Base-by-base conservation (phyloP, 2,888 invertebrate genomes). In the Cordylochernes scorpioides region DNA sequence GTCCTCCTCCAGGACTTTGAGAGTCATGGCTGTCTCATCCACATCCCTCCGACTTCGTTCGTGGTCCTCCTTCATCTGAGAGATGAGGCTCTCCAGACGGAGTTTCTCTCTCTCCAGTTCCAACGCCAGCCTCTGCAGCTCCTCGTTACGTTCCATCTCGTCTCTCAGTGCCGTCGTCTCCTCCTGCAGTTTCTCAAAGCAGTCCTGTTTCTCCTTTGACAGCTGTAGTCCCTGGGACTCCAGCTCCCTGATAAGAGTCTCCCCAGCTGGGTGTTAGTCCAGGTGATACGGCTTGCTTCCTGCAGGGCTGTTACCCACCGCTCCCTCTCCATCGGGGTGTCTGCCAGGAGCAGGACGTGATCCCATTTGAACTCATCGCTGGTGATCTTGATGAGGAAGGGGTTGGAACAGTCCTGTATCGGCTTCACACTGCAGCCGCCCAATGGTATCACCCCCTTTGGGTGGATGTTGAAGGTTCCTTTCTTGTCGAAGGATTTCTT, bases 101-200 rank as follows among this genome's bases (percentile, higher is more conserved):
- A 44, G 42, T 33, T 53, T 49, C 33, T 57, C 57, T 22, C 48
- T 48, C 39, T 55, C 55, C 27, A 57, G 42, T 39, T 54, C 55
- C 14, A 46, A 45, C 32, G 54, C 54, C 15, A 54, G 34, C 25
- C 43, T 46, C 30, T 50, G 52, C 28, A 57, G 40, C 31, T 54
- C 52, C 48, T 52, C 52, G 14, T 51, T 48, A 35, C 43, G 47
- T 17, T 46, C 44, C 34, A 48, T 49, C 33, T 53, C 51, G 31
- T 52, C 50, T 27, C 50, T 46, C 28, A 52, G 39, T 9, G 51
- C 52, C 24, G 40, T 40, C 3, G 48, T 49, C 38, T 53, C 53
- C 19, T 43, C 43, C 39, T 52, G 52, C 12, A 53, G 40, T 28
- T 47, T 45, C 42, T 50, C 52, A 52, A 42, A 4, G 39, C 51